A percentile compares a stretch with the other conserved stretches of the same genome.
Evolutionary conservation across 2,113 vertebrate genomes (phyloP).

Genomic region (Antennarius striatus): DNA sequence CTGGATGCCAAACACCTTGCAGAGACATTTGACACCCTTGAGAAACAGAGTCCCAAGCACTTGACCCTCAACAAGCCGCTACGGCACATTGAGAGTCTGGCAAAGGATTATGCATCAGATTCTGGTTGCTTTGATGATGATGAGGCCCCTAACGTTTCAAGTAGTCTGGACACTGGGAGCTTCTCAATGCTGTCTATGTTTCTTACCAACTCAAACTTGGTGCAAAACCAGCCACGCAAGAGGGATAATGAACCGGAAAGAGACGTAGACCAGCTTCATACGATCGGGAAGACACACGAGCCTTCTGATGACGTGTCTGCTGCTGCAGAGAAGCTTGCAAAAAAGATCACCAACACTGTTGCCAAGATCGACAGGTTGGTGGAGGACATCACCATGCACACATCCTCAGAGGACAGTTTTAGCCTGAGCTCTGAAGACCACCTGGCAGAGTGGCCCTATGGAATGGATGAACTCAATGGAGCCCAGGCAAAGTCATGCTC

Average conservation of each 20-base stretch:
- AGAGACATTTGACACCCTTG: slow-evolving; percentile 90
- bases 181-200: slow-evolving; percentile 91
- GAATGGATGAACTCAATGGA: slow-evolving; percentile 85
- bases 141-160: slow-evolving; percentile 88
- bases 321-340: slow-evolving; percentile 87
- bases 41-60: slow-evolving; percentile 87
- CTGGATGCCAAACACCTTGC: slow-evolving; percentile 91
- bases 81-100: slow-evolving; percentile 91
- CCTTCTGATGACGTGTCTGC: slow-evolving; percentile 77
- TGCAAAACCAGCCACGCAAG: slow-evolving; percentile 87
- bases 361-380: slow-evolving; percentile 94
- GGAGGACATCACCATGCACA: slow-evolving; percentile 95
- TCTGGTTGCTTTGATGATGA: slow-evolving; percentile 97
- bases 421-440: slow-evolving; percentile 97
- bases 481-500: slow-evolving; percentile 90
- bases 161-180: slow-evolving; percentile 82
- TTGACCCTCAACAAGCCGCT: slow-evolving; percentile 83
- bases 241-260: slow-evolving; percentile 83
- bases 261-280: slow-evolving; percentile 69
- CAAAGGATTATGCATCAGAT: slow-evolving; percentile 94
- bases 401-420: slow-evolving; percentile 94
- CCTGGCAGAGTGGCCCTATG: slow-evolving; percentile 88
- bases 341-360: slow-evolving; percentile 90
- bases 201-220: slow-evolving; percentile 87
- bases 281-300: slow-evolving; percentile 73